Base-by-base conservation (phyloP, 37 sponge, comb jelly and placozoan species). In the Cladorhizidae sp. region DNA sequence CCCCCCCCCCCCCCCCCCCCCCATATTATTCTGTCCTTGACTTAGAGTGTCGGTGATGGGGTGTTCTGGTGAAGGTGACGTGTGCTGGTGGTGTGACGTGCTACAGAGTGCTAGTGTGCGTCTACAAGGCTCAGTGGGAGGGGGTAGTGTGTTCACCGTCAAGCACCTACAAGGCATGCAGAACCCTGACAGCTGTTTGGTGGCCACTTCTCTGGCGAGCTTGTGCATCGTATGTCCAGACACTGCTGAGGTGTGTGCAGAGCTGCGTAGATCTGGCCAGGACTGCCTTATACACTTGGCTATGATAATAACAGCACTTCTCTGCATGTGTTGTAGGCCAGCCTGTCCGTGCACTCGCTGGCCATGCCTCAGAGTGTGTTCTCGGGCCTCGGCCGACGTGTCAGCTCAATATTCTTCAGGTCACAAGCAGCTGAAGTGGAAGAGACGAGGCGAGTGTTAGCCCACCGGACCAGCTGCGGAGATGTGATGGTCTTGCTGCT, bases 321-420 rank as follows among this genome's bases (percentile, higher is more conserved):
- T n/a, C n/a, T n/a, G n/a, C n/a, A n/a, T n/a, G 3, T 37, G 18
- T 29, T 76, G n/a, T 36, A 76, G 77, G 14, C 40, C 54, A 62
- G 45, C 29, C 78, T 84, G 40, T 55, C 37, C 52, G 59, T 75
- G 17, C 71, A 65, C 14, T 45, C 57, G 40, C 62, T 82, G 39
- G 78, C 77, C 0, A 0, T 28, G 6, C 76, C 77, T 17, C 52
- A 74, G 0, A 87, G 93, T 8, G 14, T 93, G 65, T 79, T 93
- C 50, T 88, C 93, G 21, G 90, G 86, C 9, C 65, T 93, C 67
- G 82, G 93, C 17, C 57, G 69, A 36, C 80, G 90, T 37, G 76
- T 93, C 18, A 85, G 75, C 73, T 86, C 93, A 5, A 73, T 92
- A 7, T 83, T 93, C 68, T 93, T 93, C 79, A 76, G 90, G 29